Conservation (phyloP, 2,888 invertebrate genomes). For the Antitype chi region DNA sequence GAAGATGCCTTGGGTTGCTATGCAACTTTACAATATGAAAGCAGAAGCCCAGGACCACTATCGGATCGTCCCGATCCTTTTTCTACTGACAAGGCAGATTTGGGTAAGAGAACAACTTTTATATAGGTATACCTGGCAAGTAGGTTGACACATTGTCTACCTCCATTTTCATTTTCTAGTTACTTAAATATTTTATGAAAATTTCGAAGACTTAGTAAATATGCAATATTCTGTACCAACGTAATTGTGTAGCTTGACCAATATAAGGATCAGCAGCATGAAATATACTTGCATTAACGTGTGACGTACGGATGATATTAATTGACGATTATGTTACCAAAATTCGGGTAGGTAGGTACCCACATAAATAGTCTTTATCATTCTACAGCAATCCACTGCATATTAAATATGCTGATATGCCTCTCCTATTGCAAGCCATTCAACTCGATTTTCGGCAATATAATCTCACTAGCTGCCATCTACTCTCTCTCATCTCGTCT, state of each 20-base stretch:
- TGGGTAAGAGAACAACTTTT: constrained; percentile 85
- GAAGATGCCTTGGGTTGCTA: constrained; percentile 88
- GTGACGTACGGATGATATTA: no score
- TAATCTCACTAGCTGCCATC: no score
- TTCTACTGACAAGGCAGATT: constrained; percentile 87
- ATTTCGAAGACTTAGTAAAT: not conserved
- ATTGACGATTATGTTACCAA: not conserved
- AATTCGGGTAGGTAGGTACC: not conserved
- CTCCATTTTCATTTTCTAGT: not conserved
- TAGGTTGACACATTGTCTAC: not conserved
- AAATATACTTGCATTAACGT: not conserved
- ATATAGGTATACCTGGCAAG: not conserved
- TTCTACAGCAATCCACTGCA: no score
- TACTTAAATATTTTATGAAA: not conserved
- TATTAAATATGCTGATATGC: no score
- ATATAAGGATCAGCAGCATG: not conserved
- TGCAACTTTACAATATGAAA: constrained; percentile 91
- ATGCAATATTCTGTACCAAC: not conserved
- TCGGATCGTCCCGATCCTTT: constrained; percentile 90
- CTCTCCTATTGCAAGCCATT: no score
- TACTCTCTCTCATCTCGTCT: no score
- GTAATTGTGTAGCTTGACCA: not conserved
- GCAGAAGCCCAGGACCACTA: constrained; percentile 89
- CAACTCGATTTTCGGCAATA: no score
- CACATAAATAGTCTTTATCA: no score